These are phyloP conservation scores for Callionymus lyra DNA, from an alignment of 2,113 vertebrate genomes.

Conservation along the genomic window DNA sequence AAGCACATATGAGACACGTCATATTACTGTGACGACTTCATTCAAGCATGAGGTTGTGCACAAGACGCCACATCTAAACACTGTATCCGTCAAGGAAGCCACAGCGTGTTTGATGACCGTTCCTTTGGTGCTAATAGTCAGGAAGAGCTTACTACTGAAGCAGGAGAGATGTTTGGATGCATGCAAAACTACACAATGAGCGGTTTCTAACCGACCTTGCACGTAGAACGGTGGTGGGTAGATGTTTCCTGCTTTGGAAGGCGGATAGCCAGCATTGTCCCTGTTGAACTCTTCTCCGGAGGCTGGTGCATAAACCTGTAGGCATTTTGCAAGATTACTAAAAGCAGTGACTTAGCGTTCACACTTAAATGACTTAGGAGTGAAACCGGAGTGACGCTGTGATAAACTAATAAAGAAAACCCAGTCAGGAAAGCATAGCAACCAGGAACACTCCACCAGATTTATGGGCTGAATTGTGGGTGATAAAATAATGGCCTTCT, in stretches of 20 bases:
- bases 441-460: too few relatives aligned
- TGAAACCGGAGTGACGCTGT: too few relatives aligned
- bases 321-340: neutral
- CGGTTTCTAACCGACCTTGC: constrained; percentile 70
- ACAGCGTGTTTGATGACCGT: too few relatives aligned
- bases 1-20: constrained; percentile 52
- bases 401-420: constrained; percentile 1
- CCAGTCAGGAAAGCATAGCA: neutral
- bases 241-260: constrained; percentile 74
- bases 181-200: constrained; percentile 14
- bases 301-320: constrained; percentile 82
- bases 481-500: too few relatives aligned
- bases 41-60: constrained; percentile 29
- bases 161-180: constrained; percentile 2
- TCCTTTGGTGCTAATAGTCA: too few relatives aligned
- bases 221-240: constrained; percentile 83
- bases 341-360: neutral
- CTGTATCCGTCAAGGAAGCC: too few relatives aligned
- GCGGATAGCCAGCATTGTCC: constrained; percentile 73
- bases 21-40: constrained; percentile 49
- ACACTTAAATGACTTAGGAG: too few relatives aligned
- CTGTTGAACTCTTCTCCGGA: constrained; percentile 86
- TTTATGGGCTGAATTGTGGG: too few relatives aligned
- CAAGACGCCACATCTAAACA: too few relatives aligned
- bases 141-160: too few relatives aligned